Evolutionary conservation across 2,113 vertebrate genomes (phyloP).

Genomic region (Poecile atricapillus): DNA sequence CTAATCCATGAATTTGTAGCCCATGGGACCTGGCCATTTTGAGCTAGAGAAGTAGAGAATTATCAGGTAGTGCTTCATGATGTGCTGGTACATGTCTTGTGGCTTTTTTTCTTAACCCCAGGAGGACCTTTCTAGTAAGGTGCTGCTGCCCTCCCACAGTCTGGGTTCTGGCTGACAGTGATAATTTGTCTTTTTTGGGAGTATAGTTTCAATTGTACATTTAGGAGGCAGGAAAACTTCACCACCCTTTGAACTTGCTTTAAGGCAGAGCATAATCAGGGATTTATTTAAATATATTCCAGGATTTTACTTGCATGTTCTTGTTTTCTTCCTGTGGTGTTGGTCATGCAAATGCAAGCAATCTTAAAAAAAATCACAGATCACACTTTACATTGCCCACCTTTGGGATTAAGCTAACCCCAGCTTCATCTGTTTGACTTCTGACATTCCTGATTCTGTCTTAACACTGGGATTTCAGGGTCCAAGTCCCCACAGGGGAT

Average conservation of each 20-base stretch:
- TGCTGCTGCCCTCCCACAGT: not conserved
- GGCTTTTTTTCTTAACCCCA: not conserved
- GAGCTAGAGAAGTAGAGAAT: not conserved
- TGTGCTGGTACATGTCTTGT: not conserved
- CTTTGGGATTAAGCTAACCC: not conserved
- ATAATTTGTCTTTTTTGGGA: not conserved
- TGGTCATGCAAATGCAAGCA: not conserved
- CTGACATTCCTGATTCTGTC: not conserved
- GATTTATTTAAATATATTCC: not conserved
- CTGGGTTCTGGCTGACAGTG: not conserved
- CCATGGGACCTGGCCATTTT: not conserved
- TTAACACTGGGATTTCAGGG: not conserved
- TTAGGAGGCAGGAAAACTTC: not conserved
- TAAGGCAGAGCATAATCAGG: not conserved
- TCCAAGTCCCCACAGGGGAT: not conserved
- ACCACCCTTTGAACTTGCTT: not conserved
- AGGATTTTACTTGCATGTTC: not conserved
- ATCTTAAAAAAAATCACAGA: not conserved
- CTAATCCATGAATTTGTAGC: slow-evolving; percentile 37
- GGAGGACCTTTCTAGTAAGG: not conserved
- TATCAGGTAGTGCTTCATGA: not conserved
- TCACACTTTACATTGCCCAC: not conserved
- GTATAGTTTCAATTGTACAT: not conserved
- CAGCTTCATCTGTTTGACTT: not conserved
- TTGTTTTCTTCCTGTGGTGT: not conserved